Conservation (phyloP, 2,113 vertebrate species). For the Ameiurus melas region DNA sequence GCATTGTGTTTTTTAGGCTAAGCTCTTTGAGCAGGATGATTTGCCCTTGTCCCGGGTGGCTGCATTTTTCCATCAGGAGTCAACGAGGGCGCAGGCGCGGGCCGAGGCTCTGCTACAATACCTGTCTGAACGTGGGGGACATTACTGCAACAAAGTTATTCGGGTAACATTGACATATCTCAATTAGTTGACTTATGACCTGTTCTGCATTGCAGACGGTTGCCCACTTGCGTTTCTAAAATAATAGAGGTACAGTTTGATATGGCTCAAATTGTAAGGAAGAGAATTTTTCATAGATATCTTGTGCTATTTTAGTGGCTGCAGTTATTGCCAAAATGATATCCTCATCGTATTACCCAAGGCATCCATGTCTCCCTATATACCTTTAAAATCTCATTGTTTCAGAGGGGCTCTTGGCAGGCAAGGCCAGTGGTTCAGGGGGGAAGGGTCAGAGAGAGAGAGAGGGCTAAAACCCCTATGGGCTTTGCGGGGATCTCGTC, state of each 20-base stretch:
- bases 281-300: constrained; percentile 28
- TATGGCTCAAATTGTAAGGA: constrained; percentile 5
- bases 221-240: neutral
- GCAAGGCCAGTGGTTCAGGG: constrained; percentile 29
- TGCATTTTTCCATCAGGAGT: constrained; percentile 71
- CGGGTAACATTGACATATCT: constrained; percentile 58
- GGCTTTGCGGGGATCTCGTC: constrained; percentile 58
- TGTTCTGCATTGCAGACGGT: neutral
- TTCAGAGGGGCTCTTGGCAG: constrained; percentile 23
- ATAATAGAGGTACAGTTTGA: neutral
- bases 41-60: constrained; percentile 71
- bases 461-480: constrained; percentile 54
- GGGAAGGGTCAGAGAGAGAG: constrained; percentile 41
- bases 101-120: constrained; percentile 73
- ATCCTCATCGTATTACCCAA: constrained; percentile 43
- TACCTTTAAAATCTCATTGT: constrained; percentile 42
- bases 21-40: constrained; percentile 74
- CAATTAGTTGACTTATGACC: neutral
- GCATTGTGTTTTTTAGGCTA: constrained; percentile 62
- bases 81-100: constrained; percentile 65
- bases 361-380: constrained; percentile 39
- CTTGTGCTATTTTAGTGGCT: constrained; percentile 37
- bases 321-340: constrained; percentile 35
- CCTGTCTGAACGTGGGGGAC: constrained; percentile 73
- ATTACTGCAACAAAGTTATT: constrained; percentile 73